Percentiles rank a stretch among this genome's conserved stretches.
Evolutionary conservation across 2,797 vertebrate species (phyloP).

Genomic region (Sarcoramphus papa): DNA sequence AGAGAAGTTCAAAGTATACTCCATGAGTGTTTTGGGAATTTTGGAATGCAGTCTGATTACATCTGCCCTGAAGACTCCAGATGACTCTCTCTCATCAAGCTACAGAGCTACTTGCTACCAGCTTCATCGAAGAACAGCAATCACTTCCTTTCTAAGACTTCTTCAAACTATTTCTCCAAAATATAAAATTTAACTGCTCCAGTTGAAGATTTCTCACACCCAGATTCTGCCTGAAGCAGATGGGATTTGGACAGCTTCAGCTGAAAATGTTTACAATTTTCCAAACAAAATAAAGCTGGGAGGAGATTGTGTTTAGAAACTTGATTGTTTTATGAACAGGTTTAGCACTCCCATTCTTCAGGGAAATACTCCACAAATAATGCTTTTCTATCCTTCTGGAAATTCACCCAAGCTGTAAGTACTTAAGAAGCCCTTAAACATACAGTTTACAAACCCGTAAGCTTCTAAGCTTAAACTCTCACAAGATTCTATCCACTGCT

Average conservation of each 20-base stretch:
- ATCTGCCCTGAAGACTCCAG: not conserved
- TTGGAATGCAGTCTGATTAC: not conserved
- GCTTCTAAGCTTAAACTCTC: not conserved
- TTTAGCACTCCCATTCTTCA: not conserved
- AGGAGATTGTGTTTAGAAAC: not conserved
- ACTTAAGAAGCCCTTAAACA: not conserved
- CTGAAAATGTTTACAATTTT: constrained; percentile 3
- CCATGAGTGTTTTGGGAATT: not conserved
- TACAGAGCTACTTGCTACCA: not conserved
- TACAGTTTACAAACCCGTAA: not conserved
- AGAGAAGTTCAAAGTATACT: not conserved
- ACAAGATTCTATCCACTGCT: not conserved
- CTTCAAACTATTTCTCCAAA: not conserved
- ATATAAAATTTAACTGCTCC: not conserved
- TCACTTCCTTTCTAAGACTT: not conserved
- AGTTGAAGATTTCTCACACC: not conserved
- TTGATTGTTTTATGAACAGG: not conserved
- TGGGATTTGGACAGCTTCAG: constrained; percentile 2
- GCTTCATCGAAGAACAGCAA: not conserved
- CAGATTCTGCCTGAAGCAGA: constrained; percentile 14
- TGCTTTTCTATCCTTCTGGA: not conserved
- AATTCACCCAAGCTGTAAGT: not conserved
- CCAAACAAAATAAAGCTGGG: constrained; percentile 9
- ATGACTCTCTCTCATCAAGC: not conserved
- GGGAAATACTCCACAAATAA: not conserved